Evolutionary conservation across 2,797 vertebrate species (phyloP), one percentile per base, ranked within the genome.

Genomic region (Hippoglossus hippoglossus): DNA sequence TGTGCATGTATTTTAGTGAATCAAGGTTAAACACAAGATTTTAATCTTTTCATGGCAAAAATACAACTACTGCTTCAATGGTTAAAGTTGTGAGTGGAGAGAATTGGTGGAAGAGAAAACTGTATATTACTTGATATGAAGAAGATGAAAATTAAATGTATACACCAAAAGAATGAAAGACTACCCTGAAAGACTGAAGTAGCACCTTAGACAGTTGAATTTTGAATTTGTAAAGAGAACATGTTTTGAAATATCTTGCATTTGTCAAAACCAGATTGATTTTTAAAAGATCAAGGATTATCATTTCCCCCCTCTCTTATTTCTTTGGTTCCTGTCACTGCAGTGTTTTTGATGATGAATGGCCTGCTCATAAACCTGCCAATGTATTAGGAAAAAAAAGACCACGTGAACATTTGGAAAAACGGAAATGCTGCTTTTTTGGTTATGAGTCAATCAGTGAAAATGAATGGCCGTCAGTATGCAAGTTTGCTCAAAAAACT

Each of bases 1-100:
- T 94, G 96, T 97, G 97, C 97, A 97, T 97, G 97, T 96, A 94
- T 95, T 95, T 94, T 96, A 91, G 96, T 97, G 96, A 97, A 95
- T 96, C 96, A 94, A 95, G 95, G 95, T 96, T 96, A 96, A 96
- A 96, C 95, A 95, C 95, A 94, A 94, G 93, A 96, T 96, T 97
- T 97, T 93, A 94, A 96, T 96, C 94, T 94, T 96, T 96, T 96
- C 95, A 96, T 96, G 94, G 96, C 96, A 96, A 93, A 92, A 94
- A 92, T 91, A 91, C 85, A 90, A 93, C 93, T 94, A 94, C 93
- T 94, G 93, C 89, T 92, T 93, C 92, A 90, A 88, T 67, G 85
- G 85, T 90, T 75, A 91, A 88, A 87, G 80, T 87, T 76, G 74
- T 53, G 83, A 84, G 79, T 75, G 86, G 81, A 85, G 79, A 83